phyloP scores from a whole-genome alignment of 1,140 invertebrate species.

The Ostrea denselamellosa region DNA sequence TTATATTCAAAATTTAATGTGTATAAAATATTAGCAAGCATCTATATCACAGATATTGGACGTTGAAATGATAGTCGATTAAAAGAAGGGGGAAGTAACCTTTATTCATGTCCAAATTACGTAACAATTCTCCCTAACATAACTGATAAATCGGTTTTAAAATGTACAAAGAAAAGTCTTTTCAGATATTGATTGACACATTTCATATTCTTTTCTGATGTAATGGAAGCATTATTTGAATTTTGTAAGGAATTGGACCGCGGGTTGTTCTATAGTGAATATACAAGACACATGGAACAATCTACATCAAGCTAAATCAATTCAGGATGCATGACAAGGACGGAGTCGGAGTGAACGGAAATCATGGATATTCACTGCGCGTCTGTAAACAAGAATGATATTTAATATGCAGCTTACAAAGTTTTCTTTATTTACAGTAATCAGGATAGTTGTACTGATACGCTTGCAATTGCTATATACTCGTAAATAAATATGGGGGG shows the following conservation, averaged over 20 bases:
- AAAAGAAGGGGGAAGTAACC: neutral
- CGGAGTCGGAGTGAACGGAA: too few species aligned
- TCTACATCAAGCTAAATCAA: neutral
- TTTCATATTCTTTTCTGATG: neutral
- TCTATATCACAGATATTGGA: too few species aligned
- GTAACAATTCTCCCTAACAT: neutral
- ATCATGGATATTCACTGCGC: too few species aligned
- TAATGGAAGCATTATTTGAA: neutral
- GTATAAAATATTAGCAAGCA: too few species aligned
- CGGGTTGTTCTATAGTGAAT: neutral
- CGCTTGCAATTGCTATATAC: too few species aligned
- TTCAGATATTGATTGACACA: slow-evolving; percentile 6
- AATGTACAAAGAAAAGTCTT: slow-evolving; percentile 12
- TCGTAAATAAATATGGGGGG: too few species aligned
- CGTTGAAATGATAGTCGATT: too few species aligned
- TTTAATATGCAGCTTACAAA: too few species aligned
- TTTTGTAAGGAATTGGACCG: neutral
- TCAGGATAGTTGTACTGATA: too few species aligned
- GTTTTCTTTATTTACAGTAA: too few species aligned
- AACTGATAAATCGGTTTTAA: neutral
- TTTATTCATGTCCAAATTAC: slow-evolving; percentile 10
- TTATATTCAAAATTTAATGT: too few species aligned
- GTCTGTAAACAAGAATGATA: too few species aligned
- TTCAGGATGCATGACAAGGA: neutral
- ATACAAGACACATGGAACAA: neutral